Conservation (phyloP, 2,888 invertebrate species). For the Hyposoter dolosus region DNA sequence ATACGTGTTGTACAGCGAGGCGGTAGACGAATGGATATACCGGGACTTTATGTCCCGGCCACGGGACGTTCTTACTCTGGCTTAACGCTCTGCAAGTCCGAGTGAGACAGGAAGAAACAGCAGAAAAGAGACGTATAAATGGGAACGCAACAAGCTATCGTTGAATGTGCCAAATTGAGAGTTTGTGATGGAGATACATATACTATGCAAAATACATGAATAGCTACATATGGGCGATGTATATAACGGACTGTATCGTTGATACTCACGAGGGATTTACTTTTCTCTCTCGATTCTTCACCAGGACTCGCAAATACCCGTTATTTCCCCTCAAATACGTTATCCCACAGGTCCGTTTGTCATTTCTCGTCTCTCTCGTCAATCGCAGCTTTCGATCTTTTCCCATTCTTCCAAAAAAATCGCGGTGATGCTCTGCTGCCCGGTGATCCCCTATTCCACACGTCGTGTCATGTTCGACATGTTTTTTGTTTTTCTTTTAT, state of each 20-base stretch:
- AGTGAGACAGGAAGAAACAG: slow-evolving; percentile 47
- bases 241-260: slow-evolving; percentile 45
- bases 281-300: slow-evolving; percentile 28
- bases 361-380: slow-evolving; percentile 53
- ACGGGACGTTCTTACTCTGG: slow-evolving; percentile 52
- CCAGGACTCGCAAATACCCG: slow-evolving; percentile 44
- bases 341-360: slow-evolving; percentile 68
- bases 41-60: slow-evolving; percentile 60
- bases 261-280: slow-evolving; percentile 68
- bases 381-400: slow-evolving; percentile 46
- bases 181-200: slow-evolving; percentile 29
- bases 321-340: slow-evolving; percentile 52
- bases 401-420: slow-evolving; percentile 9
- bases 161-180: slow-evolving; percentile 80
- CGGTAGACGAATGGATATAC: slow-evolving; percentile 57
- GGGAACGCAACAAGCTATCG: slow-evolving; percentile 80
- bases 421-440: neutral
- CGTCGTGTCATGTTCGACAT: slow-evolving; percentile 40
- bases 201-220: slow-evolving; percentile 1
- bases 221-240: slow-evolving; percentile 7
- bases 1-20: slow-evolving; percentile 32
- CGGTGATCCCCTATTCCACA: slow-evolving; percentile 7
- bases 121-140: slow-evolving; percentile 74
- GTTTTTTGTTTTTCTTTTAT: slow-evolving; percentile 16
- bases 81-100: slow-evolving; percentile 47